Conservation (phyloP, 2,797 vertebrate genomes). For the Antennarius maculatus region DNA sequence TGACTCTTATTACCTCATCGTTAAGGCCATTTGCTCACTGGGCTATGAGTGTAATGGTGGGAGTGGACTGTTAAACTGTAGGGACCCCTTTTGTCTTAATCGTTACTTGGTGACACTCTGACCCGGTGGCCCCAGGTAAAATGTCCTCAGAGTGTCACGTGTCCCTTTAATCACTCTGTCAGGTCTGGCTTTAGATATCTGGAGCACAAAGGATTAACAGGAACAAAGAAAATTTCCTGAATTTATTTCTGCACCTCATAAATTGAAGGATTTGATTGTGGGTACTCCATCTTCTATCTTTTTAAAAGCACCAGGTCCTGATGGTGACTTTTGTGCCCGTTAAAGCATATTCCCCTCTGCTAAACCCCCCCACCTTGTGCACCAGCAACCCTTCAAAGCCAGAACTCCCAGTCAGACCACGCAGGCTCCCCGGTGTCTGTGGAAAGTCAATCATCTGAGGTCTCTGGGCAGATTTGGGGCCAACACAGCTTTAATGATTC, state of each 20-base stretch:
- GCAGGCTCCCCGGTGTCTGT: too few relatives aligned
- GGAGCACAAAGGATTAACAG: constrained; percentile 60
- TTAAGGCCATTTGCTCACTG: constrained; percentile 76
- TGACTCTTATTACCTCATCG: constrained; percentile 80
- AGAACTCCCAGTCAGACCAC: constrained; percentile 4
- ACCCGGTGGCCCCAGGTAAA: constrained; percentile 73
- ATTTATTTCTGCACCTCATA: constrained; percentile 19
- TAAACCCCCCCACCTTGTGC: constrained; percentile 2
- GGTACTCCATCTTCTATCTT: constrained; percentile 6
- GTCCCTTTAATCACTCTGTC: constrained; percentile 64
- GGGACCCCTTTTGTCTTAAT: constrained; percentile 82
- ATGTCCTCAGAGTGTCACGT: constrained; percentile 69
- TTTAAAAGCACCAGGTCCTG: constrained; percentile 12
- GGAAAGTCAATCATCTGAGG: background rate
- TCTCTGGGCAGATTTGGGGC: constrained; percentile 15
- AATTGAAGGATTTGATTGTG: constrained; percentile 11
- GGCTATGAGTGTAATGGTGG: constrained; percentile 75
- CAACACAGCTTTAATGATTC: constrained; percentile 1
- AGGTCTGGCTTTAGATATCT: constrained; percentile 55
- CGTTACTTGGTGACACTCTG: constrained; percentile 73
- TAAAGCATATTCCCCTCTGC: constrained; percentile 17
- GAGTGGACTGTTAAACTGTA: constrained; percentile 75
- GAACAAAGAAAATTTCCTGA: constrained; percentile 21
- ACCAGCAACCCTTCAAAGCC: background rate
- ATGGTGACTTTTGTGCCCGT: constrained; percentile 2